phyloP scores from a whole-genome alignment of 2,888 invertebrate species.

The Orgyia antiqua region DNA sequence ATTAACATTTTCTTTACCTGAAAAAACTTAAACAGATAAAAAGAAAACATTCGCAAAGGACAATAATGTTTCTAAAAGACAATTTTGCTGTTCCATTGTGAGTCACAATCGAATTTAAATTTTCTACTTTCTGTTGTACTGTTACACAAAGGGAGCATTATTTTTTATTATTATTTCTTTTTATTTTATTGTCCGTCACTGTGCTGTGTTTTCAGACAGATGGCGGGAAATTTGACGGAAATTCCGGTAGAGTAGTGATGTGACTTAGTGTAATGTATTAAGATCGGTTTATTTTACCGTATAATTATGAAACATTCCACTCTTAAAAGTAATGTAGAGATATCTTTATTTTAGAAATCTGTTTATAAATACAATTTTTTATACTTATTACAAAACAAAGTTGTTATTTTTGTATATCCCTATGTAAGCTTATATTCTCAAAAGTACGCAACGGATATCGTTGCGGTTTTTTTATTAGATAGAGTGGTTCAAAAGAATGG shows the following conservation, averaged over 20 bases:
- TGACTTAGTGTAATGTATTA: neutral
- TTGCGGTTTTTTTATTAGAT: too few species aligned
- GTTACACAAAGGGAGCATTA: conserved; percentile 40
- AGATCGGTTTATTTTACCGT: too few species aligned
- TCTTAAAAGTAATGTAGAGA: too few species aligned
- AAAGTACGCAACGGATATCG: too few species aligned
- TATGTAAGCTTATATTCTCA: too few species aligned
- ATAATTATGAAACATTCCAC: too few species aligned
- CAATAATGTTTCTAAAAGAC: conserved; percentile 25
- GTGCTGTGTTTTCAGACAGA: conserved; percentile 20
- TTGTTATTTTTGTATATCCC: too few species aligned
- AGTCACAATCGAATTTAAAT: conserved; percentile 49
- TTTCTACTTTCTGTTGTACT: conserved; percentile 28
- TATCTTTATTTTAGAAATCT: too few species aligned
- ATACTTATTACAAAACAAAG: too few species aligned
- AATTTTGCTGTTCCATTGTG: conserved; percentile 38
- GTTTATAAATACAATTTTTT: too few species aligned
- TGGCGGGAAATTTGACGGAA: conserved; percentile 16
- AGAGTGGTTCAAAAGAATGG: too few species aligned
- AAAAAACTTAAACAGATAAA: conserved; percentile 2
- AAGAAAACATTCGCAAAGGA: conserved; percentile 7
- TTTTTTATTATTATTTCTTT: conserved; percentile 57
- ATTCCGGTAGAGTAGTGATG: conserved; percentile 21
- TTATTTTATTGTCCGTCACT: conserved; percentile 47
- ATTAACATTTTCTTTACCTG: neutral